Evolutionary conservation across 2,888 invertebrate species (phyloP).

Genomic region (Xanthorhoe spadicearia): DNA sequence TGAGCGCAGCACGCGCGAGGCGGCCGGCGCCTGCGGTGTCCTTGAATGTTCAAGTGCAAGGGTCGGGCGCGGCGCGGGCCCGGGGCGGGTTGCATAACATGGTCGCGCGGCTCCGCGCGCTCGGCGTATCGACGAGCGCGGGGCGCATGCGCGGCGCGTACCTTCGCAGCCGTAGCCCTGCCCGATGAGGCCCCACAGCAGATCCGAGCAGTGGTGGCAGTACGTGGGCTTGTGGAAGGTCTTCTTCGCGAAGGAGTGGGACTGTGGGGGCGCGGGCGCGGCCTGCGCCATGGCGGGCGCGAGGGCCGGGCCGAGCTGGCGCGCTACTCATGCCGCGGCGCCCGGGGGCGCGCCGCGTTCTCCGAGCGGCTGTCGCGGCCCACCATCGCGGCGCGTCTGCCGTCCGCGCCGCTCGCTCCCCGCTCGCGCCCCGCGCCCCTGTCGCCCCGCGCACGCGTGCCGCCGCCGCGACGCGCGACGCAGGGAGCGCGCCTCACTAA

Average conservation of each 20-base stretch:
- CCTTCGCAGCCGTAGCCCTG: constrained; percentile 99
- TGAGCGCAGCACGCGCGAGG: constrained; percentile 9
- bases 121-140: constrained; percentile 75
- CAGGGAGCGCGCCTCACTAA: constrained; percentile 35
- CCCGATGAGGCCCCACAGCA: constrained; percentile 99
- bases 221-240: constrained; percentile 99
- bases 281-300: constrained; percentile 85
- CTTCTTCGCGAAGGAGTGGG: constrained; percentile 99
- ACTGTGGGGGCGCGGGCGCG: constrained; percentile 87
- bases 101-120: constrained; percentile 70
- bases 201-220: constrained; percentile 99
- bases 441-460: constrained; percentile 26
- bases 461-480: constrained; percentile 46
- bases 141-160: constrained; percentile 86
- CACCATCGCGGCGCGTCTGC: constrained; percentile 84
- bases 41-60: constrained; percentile 62
- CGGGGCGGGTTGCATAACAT: constrained; percentile 72
- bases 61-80: constrained; percentile 46
- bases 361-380: constrained; percentile 85
- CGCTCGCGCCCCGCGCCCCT: constrained; percentile 41
- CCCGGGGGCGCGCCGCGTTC: constrained; percentile 85
- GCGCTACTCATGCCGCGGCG: constrained; percentile 84
- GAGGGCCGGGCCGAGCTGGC: constrained; percentile 82
- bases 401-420: constrained; percentile 49
- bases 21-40: constrained; percentile 39